A percentile compares a stretch with the other conserved stretches of the same genome.
phyloP scores from a whole-genome alignment of 2,888 invertebrate genomes.

The Pandemis corylana region DNA sequence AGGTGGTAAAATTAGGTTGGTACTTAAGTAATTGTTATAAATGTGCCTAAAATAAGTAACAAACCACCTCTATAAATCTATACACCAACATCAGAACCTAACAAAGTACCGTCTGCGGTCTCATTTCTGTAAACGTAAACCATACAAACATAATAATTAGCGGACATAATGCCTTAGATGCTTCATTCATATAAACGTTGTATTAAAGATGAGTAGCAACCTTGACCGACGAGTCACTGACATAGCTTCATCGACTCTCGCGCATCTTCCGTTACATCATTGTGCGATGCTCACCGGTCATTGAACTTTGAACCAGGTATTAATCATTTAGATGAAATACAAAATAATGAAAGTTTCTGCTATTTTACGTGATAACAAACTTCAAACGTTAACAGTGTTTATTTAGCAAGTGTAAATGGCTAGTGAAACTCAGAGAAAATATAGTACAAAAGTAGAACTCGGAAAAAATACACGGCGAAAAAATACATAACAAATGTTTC shows the following conservation, averaged over 20 bases:
- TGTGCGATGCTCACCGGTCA: constrained; percentile 4
- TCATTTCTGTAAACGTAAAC: too few relatives aligned
- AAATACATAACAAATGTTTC: neutral
- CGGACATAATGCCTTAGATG: neutral
- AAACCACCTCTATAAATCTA: too few relatives aligned
- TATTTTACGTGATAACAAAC: too few relatives aligned
- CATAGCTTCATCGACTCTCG: constrained; percentile 52
- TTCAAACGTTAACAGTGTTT: neutral
- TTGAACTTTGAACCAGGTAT: constrained; percentile 21
- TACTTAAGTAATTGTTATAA: too few relatives aligned
- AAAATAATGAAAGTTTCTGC: too few relatives aligned
- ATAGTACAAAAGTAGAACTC: neutral
- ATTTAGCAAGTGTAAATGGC: neutral
- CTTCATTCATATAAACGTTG: neutral
- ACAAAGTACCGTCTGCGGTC: too few relatives aligned
- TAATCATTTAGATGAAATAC: neutral
- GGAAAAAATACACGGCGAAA: neutral
- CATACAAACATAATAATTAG: too few relatives aligned
- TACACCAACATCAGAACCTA: too few relatives aligned
- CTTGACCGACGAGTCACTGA: constrained; percentile 54
- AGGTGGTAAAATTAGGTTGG: too few relatives aligned
- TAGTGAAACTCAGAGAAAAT: neutral
- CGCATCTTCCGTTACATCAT: constrained; percentile 53
- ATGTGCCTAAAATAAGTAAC: too few relatives aligned
- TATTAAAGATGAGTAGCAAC: constrained; percentile 53